phyloP scores from a whole-genome alignment of 2,113 vertebrate species.

The Tragelaphus imberbis region DNA sequence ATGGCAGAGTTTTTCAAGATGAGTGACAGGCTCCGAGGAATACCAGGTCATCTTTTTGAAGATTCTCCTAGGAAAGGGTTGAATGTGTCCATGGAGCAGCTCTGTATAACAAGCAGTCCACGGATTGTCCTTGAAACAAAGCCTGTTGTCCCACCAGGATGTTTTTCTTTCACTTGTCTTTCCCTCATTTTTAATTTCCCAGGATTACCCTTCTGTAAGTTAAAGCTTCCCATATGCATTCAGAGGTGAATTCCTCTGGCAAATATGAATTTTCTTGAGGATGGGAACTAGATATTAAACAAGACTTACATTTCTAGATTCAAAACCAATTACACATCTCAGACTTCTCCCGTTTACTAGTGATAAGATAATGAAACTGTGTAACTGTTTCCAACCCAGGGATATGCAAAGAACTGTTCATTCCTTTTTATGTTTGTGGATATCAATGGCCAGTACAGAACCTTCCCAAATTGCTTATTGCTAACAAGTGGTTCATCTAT shows the following conservation, averaged over 20 bases:
- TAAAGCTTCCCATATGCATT: not conserved
- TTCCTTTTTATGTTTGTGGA: not conserved
- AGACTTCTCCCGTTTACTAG: not conserved
- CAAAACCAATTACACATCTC: conserved; percentile 33
- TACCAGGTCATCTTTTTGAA: not conserved
- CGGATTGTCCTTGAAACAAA: not conserved
- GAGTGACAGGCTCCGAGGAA: not conserved
- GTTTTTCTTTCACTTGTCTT: not conserved
- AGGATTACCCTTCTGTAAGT: not conserved
- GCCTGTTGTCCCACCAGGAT: not conserved
- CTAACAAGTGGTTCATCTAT: not conserved
- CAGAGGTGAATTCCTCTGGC: conserved; percentile 32
- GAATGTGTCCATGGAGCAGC: not conserved
- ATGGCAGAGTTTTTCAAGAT: not conserved
- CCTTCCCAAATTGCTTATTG: not conserved
- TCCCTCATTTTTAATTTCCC: not conserved
- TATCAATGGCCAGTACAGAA: not conserved
- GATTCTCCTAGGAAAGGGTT: not conserved
- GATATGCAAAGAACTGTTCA: not conserved
- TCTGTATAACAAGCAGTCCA: not conserved
- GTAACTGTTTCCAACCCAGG: not conserved
- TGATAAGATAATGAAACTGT: not conserved
- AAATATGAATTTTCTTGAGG: conserved; percentile 29
- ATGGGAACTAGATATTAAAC: conserved; percentile 18
- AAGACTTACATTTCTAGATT: conserved; percentile 31